phyloP scores from a whole-genome alignment of 2,113 vertebrate genomes.

The Jacana jacana region DNA sequence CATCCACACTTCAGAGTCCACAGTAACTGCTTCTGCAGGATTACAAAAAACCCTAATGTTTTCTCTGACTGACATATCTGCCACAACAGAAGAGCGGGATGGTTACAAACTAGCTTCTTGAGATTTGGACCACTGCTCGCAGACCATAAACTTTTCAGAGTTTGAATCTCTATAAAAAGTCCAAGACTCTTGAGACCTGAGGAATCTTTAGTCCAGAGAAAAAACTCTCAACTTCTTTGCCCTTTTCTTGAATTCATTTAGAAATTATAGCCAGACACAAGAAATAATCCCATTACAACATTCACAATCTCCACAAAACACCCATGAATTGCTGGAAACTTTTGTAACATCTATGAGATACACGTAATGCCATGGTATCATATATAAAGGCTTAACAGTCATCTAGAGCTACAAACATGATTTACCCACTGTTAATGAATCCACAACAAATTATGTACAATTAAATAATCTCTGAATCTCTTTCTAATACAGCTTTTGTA shows the following conservation, averaged over 20 bases:
- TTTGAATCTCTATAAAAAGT: background rate
- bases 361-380: background rate
- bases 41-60: background rate
- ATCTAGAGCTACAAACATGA: background rate
- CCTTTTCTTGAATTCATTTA: background rate
- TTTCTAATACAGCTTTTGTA: background rate
- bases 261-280: background rate
- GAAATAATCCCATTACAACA: background rate
- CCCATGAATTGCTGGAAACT: background rate
- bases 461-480: background rate
- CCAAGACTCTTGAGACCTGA: background rate
- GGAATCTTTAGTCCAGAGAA: background rate
- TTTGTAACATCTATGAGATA: background rate
- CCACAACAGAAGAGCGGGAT: background rate
- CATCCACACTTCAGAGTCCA: background rate
- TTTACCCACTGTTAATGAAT: background rate
- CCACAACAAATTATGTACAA: background rate
- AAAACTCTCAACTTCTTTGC: background rate
- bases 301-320: background rate
- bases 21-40: background rate
- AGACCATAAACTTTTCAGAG: background rate
- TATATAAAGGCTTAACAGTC: background rate
- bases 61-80: background rate
- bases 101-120: background rate
- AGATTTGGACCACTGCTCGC: background rate